phyloP scores from a whole-genome alignment of 2,888 invertebrate genomes.

The Willowsia nigromaculata region DNA sequence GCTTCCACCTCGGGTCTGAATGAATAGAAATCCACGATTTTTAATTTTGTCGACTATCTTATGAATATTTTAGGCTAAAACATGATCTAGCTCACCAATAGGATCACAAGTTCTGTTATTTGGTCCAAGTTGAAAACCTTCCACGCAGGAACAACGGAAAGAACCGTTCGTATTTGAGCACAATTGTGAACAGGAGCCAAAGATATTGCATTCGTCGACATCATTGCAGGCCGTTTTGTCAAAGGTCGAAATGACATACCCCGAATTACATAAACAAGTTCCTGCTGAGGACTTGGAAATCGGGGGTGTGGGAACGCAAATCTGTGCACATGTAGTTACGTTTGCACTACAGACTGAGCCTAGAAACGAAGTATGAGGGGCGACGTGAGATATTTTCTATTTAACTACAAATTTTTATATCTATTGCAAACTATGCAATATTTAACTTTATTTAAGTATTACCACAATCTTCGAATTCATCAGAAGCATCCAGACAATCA shows the following conservation, averaged over 20 bases:
- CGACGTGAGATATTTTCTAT: neutral
- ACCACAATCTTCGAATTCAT: constrained; percentile 82
- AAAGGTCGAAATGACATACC: constrained; percentile 89
- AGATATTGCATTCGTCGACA: constrained; percentile 74
- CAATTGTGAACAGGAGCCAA: constrained; percentile 76
- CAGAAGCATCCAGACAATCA: constrained; percentile 85
- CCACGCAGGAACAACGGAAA: constrained; percentile 69
- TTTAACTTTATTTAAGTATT: neutral
- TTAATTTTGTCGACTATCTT: too few relatives aligned
- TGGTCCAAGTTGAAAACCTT: constrained; percentile 62
- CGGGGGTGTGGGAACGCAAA: constrained; percentile 69
- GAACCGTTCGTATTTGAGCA: constrained; percentile 72
- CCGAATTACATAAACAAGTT: constrained; percentile 94
- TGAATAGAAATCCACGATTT: too few relatives aligned
- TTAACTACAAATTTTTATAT: neutral
- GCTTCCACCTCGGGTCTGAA: constrained; percentile 64
- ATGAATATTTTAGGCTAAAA: too few relatives aligned
- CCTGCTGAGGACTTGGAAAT: constrained; percentile 36
- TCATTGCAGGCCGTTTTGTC: constrained; percentile 88
- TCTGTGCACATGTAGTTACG: constrained; percentile 67
- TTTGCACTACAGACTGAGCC: constrained; percentile 67
- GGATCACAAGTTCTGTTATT: constrained; percentile 61
- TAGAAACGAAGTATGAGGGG: constrained; percentile 52
- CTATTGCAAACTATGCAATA: neutral
- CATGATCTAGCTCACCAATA: constrained; percentile 63